These are phyloP conservation scores for Mesocentrotus franciscanus DNA, from an alignment of 53 echinoderm and acorn worm genomes.

Conservation along the genomic window DNA sequence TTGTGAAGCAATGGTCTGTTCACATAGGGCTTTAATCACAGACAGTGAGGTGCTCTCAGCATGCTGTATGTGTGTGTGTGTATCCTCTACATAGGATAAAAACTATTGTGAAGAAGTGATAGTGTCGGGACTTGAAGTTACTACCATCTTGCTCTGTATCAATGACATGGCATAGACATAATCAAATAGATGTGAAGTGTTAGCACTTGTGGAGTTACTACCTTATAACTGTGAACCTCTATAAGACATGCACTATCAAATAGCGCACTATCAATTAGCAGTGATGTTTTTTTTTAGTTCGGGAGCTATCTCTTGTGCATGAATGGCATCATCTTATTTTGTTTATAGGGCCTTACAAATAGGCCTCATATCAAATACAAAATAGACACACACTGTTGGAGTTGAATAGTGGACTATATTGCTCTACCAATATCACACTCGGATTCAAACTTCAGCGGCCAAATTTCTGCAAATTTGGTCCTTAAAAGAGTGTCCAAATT, in stretches of 20 bases:
- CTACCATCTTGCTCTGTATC: not conserved
- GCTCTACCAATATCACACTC: not conserved
- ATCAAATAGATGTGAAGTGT: not conserved
- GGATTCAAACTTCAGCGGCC: not conserved
- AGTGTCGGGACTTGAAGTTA: not conserved
- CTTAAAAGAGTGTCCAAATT: not conserved
- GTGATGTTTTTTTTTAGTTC: not conserved
- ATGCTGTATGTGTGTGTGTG: constrained; percentile 3
- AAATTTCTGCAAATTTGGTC: not conserved
- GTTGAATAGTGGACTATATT: constrained; percentile 34
- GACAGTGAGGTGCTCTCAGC: not conserved
- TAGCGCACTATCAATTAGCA: not conserved
- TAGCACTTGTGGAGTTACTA: not conserved
- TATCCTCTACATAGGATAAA: not conserved
- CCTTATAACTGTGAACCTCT: not conserved
- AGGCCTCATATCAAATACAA: not conserved
- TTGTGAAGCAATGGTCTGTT: not conserved
- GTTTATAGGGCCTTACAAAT: not conserved
- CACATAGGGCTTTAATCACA: not conserved
- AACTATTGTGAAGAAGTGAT: not conserved
- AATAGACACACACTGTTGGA: constrained; percentile 7
- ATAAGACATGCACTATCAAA: not conserved
- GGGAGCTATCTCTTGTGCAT: not conserved
- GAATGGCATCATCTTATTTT: not conserved
- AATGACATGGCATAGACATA: not conserved